Percentiles rank a stretch among this genome's conserved stretches.
Evolutionary conservation across 2,113 vertebrate species (phyloP).

Genomic region (Austrofundulus limnaeus): DNA sequence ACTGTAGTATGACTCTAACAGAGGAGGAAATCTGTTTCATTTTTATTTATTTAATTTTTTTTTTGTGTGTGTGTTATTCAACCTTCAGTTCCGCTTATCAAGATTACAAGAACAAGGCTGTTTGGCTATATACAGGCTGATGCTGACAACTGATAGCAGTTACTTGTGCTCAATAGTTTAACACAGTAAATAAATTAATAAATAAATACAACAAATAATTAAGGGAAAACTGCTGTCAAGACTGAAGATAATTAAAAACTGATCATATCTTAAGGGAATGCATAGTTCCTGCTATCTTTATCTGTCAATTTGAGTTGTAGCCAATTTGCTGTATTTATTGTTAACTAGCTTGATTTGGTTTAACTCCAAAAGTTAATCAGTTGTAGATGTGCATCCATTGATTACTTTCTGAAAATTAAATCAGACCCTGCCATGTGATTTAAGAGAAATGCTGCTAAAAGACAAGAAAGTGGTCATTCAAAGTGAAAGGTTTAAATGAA

Average conservation of each 20-base stretch:
- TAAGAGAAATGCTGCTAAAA: too few species aligned
- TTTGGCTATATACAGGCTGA: constrained; percentile 1
- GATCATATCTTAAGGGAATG: too few species aligned
- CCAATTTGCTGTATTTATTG: too few species aligned
- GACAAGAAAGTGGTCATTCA: too few species aligned
- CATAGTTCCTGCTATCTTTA: too few species aligned
- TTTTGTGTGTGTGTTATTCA: not conserved
- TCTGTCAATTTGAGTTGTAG: too few species aligned
- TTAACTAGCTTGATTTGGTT: too few species aligned
- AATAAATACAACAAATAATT: constrained; percentile 30
- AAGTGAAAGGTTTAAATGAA: too few species aligned
- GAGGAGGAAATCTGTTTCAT: not conserved
- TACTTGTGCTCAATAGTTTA: constrained; percentile 23
- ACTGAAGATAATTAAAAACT: not conserved
- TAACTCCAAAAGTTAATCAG: too few species aligned
- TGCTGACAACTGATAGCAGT: constrained; percentile 30
- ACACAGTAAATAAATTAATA: constrained; percentile 10
- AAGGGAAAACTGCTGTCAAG: constrained; percentile 17
- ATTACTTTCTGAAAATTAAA: too few species aligned
- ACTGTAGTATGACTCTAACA: constrained; percentile 24
- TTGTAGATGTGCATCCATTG: too few species aligned
- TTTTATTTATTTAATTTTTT: not conserved
- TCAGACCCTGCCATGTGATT: too few species aligned
- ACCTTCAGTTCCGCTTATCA: not conserved
- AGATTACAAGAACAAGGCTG: not conserved